Percentiles rank a stretch among this genome's conserved stretches.
These are phyloP conservation scores for Euclidia mi DNA, from an alignment of 2,888 invertebrate genomes.

Conservation along the genomic window DNA sequence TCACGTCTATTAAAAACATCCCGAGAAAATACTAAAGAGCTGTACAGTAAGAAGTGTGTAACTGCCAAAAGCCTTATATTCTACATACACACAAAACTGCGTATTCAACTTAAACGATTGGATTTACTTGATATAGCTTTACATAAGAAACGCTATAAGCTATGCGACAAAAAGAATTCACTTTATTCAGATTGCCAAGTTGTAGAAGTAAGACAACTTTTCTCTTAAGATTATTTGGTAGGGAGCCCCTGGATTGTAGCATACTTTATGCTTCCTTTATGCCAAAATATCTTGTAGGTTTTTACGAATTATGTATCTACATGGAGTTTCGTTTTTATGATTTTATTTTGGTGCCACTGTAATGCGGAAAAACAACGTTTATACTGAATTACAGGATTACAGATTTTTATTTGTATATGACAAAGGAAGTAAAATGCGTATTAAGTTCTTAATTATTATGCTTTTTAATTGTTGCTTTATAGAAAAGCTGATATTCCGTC, in stretches of 20 bases:
- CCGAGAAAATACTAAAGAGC: neutral
- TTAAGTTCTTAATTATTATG: no score
- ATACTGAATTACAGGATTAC: no score
- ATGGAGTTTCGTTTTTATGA: no score
- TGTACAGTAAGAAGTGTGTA: slow-evolving; percentile 8
- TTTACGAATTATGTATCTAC: neutral
- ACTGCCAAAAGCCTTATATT: slow-evolving; percentile 11
- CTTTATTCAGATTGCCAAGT: slow-evolving; percentile 12
- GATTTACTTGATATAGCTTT: slow-evolving; percentile 10
- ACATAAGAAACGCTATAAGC: slow-evolving; percentile 7
- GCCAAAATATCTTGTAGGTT: neutral
- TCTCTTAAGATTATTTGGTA: neutral
- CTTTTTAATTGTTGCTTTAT: no score
- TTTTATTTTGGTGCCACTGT: no score
- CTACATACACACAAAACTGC: slow-evolving; percentile 4
- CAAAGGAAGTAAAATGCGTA: no score
- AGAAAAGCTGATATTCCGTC: no score
- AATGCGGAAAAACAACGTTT: no score
- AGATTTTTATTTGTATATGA: no score
- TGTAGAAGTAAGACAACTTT: slow-evolving; percentile 19
- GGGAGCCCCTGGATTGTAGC: neutral
- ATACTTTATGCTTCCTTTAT: neutral
- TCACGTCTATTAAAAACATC: slow-evolving; percentile 2
- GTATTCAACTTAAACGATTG: slow-evolving; percentile 7
- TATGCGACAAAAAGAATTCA: slow-evolving; percentile 9